Percentiles rank a stretch among this genome's conserved stretches.
phyloP scores from a whole-genome alignment of 2,113 vertebrate genomes.

The Machaerirhynchus nigripectus region DNA sequence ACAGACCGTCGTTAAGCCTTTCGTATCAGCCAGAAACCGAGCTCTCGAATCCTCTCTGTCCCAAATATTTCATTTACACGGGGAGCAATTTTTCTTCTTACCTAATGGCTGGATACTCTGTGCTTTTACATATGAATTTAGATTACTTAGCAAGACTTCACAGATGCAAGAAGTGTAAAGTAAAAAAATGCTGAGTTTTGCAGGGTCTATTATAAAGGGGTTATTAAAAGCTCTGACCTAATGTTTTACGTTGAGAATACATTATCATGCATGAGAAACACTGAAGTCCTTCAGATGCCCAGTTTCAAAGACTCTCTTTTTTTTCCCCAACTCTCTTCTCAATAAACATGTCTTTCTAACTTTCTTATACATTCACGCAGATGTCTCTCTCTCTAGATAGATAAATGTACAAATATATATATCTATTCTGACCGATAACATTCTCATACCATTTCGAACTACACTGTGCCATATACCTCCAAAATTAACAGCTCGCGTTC shows the following conservation, averaged over 20 bases:
- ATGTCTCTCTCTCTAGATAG: neutral
- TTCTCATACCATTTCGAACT: neutral
- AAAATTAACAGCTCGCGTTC: neutral
- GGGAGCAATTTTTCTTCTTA: neutral
- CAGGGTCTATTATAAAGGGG: neutral
- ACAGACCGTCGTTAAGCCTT: neutral
- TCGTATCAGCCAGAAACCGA: neutral
- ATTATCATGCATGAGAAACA: neutral
- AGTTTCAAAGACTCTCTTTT: neutral
- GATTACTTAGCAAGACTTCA: neutral
- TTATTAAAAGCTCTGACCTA: neutral
- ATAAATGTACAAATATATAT: accelerated
- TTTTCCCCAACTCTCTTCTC: neutral
- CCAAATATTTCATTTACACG: neutral
- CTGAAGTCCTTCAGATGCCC: accelerated
- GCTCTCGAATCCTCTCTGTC: neutral
- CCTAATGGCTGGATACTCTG: neutral
- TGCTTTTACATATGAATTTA: neutral
- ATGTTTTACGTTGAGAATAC: neutral
- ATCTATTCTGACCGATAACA: neutral
- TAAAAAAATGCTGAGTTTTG: neutral
- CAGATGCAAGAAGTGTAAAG: neutral
- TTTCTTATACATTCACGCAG: neutral
- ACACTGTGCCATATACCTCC: neutral
- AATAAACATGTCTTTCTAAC: neutral